phyloP scores from a whole-genome alignment of 2,888 invertebrate species.

The Yponomeuta cagnagella region DNA sequence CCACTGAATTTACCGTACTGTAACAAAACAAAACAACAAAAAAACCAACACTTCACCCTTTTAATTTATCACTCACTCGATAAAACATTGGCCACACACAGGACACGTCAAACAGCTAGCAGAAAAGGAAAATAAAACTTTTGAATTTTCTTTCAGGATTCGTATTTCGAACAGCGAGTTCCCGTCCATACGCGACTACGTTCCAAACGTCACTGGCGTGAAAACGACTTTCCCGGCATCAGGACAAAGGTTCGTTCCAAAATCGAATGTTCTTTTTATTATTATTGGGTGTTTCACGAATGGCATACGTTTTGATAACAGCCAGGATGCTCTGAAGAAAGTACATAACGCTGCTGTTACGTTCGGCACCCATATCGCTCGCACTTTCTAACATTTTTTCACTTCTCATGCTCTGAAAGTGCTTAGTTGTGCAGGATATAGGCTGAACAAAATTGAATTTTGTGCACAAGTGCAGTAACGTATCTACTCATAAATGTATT shows the following conservation, averaged over 20 bases:
- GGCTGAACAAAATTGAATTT: no score
- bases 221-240: neutral
- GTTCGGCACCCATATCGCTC: no score
- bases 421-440: no score
- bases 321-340: no score
- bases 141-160: neutral
- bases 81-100: neutral
- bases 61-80: neutral
- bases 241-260: slow-evolving; percentile 1
- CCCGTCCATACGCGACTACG: slow-evolving; percentile 1
- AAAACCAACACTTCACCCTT: neutral
- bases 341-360: no score
- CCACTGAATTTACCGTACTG: neutral
- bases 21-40: neutral
- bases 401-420: no score
- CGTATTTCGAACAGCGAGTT: slow-evolving; percentile 4
- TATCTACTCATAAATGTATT: no score
- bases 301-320: no score
- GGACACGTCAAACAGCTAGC: neutral
- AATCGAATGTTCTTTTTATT: neutral
- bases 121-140: neutral
- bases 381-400: no score
- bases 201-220: slow-evolving; percentile 4
- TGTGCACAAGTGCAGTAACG: no score
- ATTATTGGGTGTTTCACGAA: no score